Percentiles rank a stretch among this genome's conserved stretches.
phyloP scores from a whole-genome alignment of 2,888 invertebrate species.

The Osmoderma eremita region DNA sequence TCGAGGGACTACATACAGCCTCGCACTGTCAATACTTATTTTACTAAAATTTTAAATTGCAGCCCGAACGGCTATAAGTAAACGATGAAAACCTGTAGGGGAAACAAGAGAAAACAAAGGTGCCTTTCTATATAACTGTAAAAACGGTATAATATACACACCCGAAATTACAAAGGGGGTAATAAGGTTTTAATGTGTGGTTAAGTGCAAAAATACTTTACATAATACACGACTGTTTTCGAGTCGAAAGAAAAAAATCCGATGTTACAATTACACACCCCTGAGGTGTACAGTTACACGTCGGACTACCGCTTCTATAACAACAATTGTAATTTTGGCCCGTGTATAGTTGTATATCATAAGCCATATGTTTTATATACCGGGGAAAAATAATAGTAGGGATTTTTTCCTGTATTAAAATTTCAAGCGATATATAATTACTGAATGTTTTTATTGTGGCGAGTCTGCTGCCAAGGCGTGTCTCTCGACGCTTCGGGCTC shows the following conservation, averaged over 20 bases:
- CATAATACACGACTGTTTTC: conserved; percentile 42
- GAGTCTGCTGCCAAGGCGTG: conserved; percentile 54
- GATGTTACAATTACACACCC: conserved; percentile 56
- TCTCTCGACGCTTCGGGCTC: conserved; percentile 50
- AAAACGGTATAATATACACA: not conserved
- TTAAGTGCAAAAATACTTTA: conserved; percentile 25
- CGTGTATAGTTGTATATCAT: conserved; percentile 24
- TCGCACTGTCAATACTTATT: conserved; percentile 6
- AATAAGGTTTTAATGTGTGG: conserved; percentile 29
- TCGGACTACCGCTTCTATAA: conserved; percentile 27
- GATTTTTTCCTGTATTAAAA: conserved; percentile 54
- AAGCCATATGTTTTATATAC: conserved; percentile 57
- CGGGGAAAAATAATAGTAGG: conserved; percentile 52
- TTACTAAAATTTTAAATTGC: conserved; percentile 25
- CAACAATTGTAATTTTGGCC: conserved; percentile 33
- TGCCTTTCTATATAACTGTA: conserved; percentile 48
- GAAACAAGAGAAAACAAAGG: not conserved
- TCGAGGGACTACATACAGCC: not conserved
- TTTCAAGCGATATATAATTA: conserved; percentile 58
- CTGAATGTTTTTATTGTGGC: conserved; percentile 54
- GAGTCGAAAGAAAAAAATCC: conserved; percentile 44
- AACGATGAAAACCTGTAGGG: not conserved
- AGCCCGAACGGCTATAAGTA: not conserved
- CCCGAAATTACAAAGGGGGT: conserved; percentile 31
- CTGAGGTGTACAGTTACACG: conserved; percentile 56